Evolutionary conservation across 2,797 vertebrate species (phyloP).

Genomic region (Sarcoramphus papa): DNA sequence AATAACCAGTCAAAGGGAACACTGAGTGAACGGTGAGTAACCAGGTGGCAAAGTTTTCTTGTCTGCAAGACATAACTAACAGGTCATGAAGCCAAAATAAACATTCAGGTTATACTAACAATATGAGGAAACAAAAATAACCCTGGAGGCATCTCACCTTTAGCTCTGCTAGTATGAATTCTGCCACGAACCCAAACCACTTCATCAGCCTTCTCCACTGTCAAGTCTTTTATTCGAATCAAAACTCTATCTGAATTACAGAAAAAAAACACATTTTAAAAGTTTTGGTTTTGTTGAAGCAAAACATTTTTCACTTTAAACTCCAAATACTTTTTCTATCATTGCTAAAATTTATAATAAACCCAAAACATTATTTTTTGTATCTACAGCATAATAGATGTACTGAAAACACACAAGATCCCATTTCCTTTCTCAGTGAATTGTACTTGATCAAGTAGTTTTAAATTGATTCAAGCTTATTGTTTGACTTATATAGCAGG

Average conservation of each 20-base stretch:
- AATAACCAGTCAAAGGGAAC: not conserved
- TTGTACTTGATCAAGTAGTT: not conserved
- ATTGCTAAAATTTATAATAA: not conserved
- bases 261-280: not conserved
- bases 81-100: not conserved
- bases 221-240: slow-evolving; percentile 86
- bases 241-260: slow-evolving; percentile 83
- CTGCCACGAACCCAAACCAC: slow-evolving; percentile 93
- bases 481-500: not conserved
- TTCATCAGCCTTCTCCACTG: slow-evolving; percentile 85
- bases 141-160: slow-evolving; percentile 82
- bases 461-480: not conserved
- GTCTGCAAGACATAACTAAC: not conserved
- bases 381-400: not conserved
- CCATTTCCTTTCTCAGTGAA: not conserved
- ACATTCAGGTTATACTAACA: not conserved
- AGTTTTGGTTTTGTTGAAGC: not conserved
- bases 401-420: not conserved
- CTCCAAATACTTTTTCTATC: not conserved
- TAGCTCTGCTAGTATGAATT: slow-evolving; percentile 96
- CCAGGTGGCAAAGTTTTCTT: not conserved
- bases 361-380: not conserved
- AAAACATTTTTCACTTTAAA: not conserved
- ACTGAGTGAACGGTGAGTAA: not conserved
- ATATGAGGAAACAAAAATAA: not conserved